phyloP scores from a whole-genome alignment of 1,140 invertebrate genomes.

The Heterodera schachtii region DNA sequence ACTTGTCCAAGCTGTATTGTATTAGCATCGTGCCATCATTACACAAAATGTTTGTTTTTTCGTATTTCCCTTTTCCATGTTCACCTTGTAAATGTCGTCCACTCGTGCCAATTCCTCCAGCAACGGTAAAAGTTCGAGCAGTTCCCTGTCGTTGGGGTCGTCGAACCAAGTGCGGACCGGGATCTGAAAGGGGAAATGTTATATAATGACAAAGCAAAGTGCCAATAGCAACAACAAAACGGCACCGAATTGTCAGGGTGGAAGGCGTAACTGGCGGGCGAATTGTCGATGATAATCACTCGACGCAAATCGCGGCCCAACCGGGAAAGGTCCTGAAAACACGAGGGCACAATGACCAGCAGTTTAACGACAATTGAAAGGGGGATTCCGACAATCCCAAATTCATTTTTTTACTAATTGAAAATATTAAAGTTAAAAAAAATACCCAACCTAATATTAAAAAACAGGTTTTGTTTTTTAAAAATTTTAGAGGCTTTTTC shows the following conservation, averaged over 20 bases:
- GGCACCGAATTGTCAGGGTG: slow-evolving; percentile 99
- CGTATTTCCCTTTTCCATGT: not conserved
- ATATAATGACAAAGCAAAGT: not conserved
- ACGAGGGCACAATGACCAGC: slow-evolving; percentile 53
- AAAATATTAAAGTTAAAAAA: slow-evolving; percentile 53
- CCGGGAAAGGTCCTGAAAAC: slow-evolving; percentile 81
- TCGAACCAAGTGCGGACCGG: slow-evolving; percentile 96
- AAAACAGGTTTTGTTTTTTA: no score
- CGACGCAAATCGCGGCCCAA: slow-evolving; percentile 91
- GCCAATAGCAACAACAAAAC: not conserved
- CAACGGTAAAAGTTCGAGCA: slow-evolving; percentile 90
- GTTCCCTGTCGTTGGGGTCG: slow-evolving; percentile 90
- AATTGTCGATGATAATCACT: slow-evolving; percentile 99
- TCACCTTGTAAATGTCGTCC: slow-evolving; percentile 54
- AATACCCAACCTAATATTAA: slow-evolving; percentile 37
- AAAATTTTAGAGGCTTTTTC: no score
- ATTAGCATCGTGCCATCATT: no score
- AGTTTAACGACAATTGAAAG: not conserved
- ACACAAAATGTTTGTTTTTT: no score
- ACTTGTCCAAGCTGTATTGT: no score
- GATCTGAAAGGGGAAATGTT: slow-evolving; percentile 73
- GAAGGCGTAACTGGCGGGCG: slow-evolving; percentile 98
- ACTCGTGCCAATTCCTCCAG: slow-evolving; percentile 86
- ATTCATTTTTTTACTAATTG: slow-evolving; percentile 5
- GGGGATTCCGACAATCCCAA: no score